Evolutionary conservation across 23 tunicate genomes (phyloP).

Genomic region (Trididemnum clinides): DNA sequence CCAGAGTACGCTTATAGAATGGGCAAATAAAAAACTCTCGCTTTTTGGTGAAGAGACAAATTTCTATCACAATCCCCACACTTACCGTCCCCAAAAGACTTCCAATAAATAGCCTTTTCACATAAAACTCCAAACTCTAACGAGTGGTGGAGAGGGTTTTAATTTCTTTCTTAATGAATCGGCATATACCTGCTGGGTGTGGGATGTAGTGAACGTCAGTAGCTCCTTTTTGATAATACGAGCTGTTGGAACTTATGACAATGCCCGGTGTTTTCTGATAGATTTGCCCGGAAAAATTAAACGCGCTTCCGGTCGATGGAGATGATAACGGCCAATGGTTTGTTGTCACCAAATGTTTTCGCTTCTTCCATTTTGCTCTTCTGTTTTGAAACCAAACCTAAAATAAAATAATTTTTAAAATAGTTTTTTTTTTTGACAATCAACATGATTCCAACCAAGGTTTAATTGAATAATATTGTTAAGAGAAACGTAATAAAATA

Average conservation of each 20-base stretch:
- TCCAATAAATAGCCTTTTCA: too few relatives aligned
- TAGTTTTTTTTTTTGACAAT: conserved; percentile 8
- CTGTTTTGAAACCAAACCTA: conserved; percentile 99
- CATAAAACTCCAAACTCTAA: too few relatives aligned
- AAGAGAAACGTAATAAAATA: neutral
- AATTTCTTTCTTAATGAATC: too few relatives aligned
- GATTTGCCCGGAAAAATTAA: conserved; percentile 64
- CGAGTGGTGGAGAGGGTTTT: too few relatives aligned
- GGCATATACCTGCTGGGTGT: too few relatives aligned
- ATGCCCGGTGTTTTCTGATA: conserved; percentile 34
- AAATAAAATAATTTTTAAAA: neutral
- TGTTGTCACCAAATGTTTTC: conserved; percentile 37
- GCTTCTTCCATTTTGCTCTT: conserved; percentile 96
- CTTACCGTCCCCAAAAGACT: too few relatives aligned
- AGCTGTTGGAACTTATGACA: neutral
- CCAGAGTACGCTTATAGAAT: too few relatives aligned
- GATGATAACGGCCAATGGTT: conserved; percentile 53
- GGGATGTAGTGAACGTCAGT: too few relatives aligned
- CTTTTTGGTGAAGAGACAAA: too few relatives aligned
- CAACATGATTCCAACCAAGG: neutral
- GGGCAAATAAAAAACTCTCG: too few relatives aligned
- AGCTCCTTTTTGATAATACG: too few relatives aligned
- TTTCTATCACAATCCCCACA: too few relatives aligned
- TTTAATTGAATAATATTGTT: conserved; percentile 21
- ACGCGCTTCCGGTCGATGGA: conserved; percentile 29